Conservation (phyloP, 2,113 vertebrate species). For the Gymnorhina tibicen region DNA sequence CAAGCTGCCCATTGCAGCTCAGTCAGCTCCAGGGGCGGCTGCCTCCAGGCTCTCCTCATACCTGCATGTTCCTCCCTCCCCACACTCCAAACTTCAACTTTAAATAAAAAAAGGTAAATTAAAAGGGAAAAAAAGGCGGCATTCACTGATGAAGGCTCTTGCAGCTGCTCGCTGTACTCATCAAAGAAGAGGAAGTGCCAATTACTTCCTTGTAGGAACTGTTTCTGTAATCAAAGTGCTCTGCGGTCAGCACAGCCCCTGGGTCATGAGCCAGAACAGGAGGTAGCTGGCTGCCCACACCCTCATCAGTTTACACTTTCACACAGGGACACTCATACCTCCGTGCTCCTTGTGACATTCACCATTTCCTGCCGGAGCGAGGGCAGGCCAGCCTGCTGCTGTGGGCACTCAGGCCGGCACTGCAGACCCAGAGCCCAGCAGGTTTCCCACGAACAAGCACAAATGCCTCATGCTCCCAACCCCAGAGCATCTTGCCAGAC, state of each 20-base stretch:
- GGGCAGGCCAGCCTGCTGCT: background rate
- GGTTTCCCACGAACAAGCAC: background rate
- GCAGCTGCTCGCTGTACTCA: background rate
- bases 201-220: background rate
- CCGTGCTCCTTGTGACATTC: background rate
- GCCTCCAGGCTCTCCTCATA: background rate
- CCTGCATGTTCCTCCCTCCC: background rate
- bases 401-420: background rate
- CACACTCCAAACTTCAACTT: background rate
- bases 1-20: background rate
- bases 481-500: background rate
- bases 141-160: background rate
- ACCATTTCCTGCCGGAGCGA: background rate
- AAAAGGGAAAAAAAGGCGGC: background rate
- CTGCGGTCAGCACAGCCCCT: background rate
- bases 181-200: background rate
- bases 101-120: background rate
- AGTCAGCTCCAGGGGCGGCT: background rate
- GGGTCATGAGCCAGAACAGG: background rate
- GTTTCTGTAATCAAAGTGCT: background rate
- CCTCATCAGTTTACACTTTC: constrained; percentile 5
- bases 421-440: background rate
- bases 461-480: fast-evolving
- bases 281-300: constrained; percentile 12
- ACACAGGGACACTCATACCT: background rate